Conservation (phyloP, 2,888 invertebrate species). For the Conus canariensis region DNA sequence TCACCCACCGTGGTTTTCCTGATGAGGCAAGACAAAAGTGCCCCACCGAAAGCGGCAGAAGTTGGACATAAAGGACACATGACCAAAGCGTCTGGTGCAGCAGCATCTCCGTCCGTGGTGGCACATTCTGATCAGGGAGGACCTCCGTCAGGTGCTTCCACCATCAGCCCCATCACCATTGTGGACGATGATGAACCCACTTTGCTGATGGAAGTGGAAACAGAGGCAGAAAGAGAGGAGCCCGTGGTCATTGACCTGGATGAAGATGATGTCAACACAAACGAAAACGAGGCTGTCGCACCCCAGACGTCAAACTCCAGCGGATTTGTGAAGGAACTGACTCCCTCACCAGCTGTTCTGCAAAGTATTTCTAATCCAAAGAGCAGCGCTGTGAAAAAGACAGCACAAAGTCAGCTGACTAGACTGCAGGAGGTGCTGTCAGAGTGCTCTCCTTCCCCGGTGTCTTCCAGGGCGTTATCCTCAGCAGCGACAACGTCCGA, state of each 20-base stretch:
- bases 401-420: neutral
- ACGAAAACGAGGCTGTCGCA: neutral
- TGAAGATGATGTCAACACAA: slow-evolving; percentile 35
- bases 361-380: neutral
- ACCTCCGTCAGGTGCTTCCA: neutral
- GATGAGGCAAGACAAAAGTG: neutral
- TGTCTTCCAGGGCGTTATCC: neutral
- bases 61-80: neutral
- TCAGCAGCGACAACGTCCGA: neutral
- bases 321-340: slow-evolving; percentile 22
- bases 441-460: neutral
- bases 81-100: neutral
- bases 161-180: slow-evolving; percentile 16
- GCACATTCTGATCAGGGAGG: neutral
- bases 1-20: neutral
- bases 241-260: slow-evolving; percentile 53
- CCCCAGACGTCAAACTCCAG: slow-evolving; percentile 10
- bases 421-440: neutral
- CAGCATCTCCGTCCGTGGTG: neutral
- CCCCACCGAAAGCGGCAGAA: neutral
- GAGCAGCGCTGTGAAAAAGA: neutral
- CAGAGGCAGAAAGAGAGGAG: slow-evolving; percentile 50
- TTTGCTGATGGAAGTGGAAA: slow-evolving; percentile 52
- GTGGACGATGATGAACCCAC: slow-evolving; percentile 40
- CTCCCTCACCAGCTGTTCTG: slow-evolving; percentile 21